Conservation (phyloP, 1,140 invertebrate species). For the Tyrophagus putrescentiae region DNA sequence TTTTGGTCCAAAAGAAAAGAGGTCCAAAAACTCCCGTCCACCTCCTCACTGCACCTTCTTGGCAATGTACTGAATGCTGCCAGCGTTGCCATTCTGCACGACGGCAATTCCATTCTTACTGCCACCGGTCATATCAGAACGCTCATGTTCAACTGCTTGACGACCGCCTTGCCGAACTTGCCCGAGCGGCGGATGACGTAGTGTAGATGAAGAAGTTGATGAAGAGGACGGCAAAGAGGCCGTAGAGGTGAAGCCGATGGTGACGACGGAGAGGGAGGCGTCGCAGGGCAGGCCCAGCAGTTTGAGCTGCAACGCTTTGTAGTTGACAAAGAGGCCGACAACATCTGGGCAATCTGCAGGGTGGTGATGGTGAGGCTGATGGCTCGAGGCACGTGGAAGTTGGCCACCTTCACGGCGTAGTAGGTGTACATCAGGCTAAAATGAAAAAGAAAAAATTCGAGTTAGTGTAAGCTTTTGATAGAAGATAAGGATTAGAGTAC, state of each 20-base stretch:
- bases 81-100: background rate
- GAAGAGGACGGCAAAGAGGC: slow-evolving; percentile 20
- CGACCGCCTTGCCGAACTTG: background rate
- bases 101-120: background rate
- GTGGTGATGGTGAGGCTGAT: slow-evolving; percentile 39
- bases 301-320: slow-evolving; percentile 14
- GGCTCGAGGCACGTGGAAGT: slow-evolving; percentile 35
- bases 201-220: slow-evolving; percentile 27
- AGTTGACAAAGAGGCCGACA: slow-evolving; percentile 30
- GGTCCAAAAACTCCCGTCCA: background rate
- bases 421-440: slow-evolving; percentile 8
- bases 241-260: slow-evolving; percentile 13
- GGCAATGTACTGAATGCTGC: slow-evolving; percentile 7
- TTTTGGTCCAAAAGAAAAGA: background rate
- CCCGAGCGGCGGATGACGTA: slow-evolving; percentile 26
- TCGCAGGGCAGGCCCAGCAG: slow-evolving; percentile 2
- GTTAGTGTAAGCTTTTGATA: no score
- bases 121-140: background rate
- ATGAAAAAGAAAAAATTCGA: no score
- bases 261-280: slow-evolving; percentile 11
- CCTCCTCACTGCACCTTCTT: slow-evolving; percentile 7
- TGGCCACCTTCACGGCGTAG: slow-evolving; percentile 35
- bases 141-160: background rate
- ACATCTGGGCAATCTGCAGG: slow-evolving; percentile 41
- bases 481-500: no score